These are phyloP conservation scores for Triplophysa bombifrons DNA, from an alignment of 2,797 vertebrate species.

Conservation along the genomic window DNA sequence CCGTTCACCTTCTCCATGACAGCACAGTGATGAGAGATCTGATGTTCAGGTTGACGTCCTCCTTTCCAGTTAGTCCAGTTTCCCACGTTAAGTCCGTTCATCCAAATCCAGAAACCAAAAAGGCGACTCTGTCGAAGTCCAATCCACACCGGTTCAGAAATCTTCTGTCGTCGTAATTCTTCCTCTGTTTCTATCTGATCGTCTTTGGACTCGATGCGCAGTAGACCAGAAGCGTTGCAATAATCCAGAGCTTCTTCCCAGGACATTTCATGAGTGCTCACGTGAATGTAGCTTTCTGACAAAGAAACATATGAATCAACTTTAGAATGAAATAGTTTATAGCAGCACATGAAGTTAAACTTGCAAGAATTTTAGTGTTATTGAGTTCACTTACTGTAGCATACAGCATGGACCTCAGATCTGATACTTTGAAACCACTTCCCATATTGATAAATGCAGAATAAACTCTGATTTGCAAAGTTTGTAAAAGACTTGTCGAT, in stretches of 20 bases:
- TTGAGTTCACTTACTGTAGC: too few relatives aligned
- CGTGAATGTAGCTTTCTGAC: conserved; percentile 33
- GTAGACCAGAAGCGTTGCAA: conserved; percentile 47
- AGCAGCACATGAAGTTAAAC: too few relatives aligned
- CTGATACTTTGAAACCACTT: too few relatives aligned
- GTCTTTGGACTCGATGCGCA: conserved; percentile 31
- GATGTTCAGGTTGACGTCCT: not conserved
- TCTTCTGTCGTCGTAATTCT: fast-evolving
- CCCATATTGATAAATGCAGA: too few relatives aligned
- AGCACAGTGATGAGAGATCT: conserved; percentile 57
- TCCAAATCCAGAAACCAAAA: conserved; percentile 74
- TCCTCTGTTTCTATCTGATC: conserved; percentile 45
- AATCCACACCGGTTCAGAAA: conserved; percentile 57
- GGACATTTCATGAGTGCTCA: fast-evolving
- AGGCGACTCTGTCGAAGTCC: conserved; percentile 67
- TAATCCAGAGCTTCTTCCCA: conserved; percentile 62
- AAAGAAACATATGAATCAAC: too few relatives aligned
- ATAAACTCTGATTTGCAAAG: too few relatives aligned
- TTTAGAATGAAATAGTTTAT: too few relatives aligned
- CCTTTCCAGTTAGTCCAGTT: conserved; percentile 57
- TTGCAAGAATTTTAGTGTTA: too few relatives aligned
- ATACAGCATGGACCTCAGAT: too few relatives aligned
- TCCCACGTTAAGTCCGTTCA: conserved; percentile 21
- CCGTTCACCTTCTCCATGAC: conserved; percentile 11
- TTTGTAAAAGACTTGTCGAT: too few relatives aligned